Evolutionary conservation across 2,888 invertebrate species (phyloP).

Genomic region (Xestia xanthographa): DNA sequence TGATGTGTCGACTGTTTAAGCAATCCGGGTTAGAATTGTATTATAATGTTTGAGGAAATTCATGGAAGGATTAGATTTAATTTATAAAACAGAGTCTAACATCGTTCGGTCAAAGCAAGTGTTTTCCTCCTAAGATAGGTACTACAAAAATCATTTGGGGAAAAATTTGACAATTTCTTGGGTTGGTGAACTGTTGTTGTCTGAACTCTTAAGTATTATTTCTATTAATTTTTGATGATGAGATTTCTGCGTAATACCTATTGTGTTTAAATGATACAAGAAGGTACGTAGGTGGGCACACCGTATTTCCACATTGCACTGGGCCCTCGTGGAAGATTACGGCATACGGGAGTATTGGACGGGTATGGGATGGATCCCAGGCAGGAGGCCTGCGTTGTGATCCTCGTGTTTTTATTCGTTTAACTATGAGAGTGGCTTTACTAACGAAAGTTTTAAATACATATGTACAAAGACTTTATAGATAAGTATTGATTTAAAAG

Average conservation of each 20-base stretch:
- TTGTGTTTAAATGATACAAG: not conserved
- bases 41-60: constrained; percentile 9
- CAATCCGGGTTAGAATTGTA: constrained; percentile 1
- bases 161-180: not conserved
- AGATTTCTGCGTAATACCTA: not conserved
- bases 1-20: constrained; percentile 24
- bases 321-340: not conserved
- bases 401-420: not conserved
- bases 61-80: constrained; percentile 23
- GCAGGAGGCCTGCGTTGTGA: not conserved
- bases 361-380: not conserved
- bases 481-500: not conserved
- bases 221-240: not conserved
- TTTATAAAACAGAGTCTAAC: constrained; percentile 12
- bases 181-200: not conserved
- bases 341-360: not conserved
- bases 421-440: not conserved
- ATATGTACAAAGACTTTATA: not conserved
- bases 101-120: constrained; percentile 12
- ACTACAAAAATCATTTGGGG: not conserved
- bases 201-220: not conserved
- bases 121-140: not conserved
- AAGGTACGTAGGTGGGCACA: not conserved
- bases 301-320: not conserved
- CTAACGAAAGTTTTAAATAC: not conserved